Conservation (phyloP, 2,797 vertebrate species). For the Oreochromis grahami region DNA sequence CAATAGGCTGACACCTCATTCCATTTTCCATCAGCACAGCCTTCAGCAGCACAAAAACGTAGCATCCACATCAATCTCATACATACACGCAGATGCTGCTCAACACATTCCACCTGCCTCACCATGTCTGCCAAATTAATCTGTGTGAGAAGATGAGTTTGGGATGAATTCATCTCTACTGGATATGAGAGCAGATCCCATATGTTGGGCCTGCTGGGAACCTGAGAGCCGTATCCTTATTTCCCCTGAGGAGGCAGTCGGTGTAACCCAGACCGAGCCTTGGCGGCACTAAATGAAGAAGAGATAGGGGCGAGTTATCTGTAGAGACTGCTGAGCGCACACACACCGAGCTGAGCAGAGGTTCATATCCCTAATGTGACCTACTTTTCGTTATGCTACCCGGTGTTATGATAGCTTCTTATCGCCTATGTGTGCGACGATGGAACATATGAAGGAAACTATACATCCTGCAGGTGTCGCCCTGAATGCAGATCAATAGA, state of each 20-base stretch:
- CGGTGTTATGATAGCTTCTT: constrained; percentile 34
- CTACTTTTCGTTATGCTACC: constrained; percentile 56
- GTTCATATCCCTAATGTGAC: constrained; percentile 58
- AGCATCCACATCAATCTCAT: constrained; percentile 43
- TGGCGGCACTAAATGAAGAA: constrained; percentile 51
- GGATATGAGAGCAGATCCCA: constrained; percentile 57
- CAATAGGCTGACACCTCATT: constrained; percentile 29
- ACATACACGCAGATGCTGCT: constrained; percentile 40
- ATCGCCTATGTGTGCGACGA: constrained; percentile 12
- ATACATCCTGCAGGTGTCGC: not conserved
- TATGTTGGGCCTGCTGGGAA: constrained; percentile 59
- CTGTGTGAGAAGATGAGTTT: constrained; percentile 59
- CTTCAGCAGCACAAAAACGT: constrained; percentile 8
- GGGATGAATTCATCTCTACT: constrained; percentile 62
- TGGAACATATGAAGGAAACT: constrained; percentile 18
- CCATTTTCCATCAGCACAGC: constrained; percentile 18
- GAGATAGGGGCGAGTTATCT: constrained; percentile 56
- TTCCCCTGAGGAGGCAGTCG: constrained; percentile 57
- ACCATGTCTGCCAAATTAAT: constrained; percentile 60
- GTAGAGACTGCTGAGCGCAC: constrained; percentile 9
- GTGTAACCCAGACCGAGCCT: constrained; percentile 48
- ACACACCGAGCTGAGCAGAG: not conserved
- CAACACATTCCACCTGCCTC: constrained; percentile 52
- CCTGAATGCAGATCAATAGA: constrained; percentile 28
- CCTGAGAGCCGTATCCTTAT: constrained; percentile 61